Percentiles rank a stretch among this genome's conserved stretches.
Conservation (phyloP, 1,140 invertebrate species). For the Drosophila saltans region DNA sequence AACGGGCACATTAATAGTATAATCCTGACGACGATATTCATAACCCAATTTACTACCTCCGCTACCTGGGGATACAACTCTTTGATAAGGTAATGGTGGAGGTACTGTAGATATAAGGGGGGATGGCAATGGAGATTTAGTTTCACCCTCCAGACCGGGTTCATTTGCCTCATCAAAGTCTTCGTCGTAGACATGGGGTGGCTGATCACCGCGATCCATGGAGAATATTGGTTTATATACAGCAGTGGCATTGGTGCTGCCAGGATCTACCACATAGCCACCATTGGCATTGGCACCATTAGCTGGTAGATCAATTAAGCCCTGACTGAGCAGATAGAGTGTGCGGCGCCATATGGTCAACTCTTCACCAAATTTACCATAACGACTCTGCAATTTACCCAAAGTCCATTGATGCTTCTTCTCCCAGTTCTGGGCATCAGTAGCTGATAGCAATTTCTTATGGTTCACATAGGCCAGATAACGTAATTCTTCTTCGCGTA, state of each 20-base stretch:
- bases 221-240: conserved; percentile 59
- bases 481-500: conserved; percentile 71
- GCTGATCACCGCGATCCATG: conserved; percentile 79
- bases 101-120: conserved; percentile 39
- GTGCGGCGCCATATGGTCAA: conserved; percentile 67
- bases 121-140: conserved; percentile 25
- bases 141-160: conserved; percentile 69
- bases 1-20: conserved; percentile 61
- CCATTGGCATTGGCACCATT: conserved; percentile 31
- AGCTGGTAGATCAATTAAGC: conserved; percentile 57
- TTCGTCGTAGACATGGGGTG: conserved; percentile 72
- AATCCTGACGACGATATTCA: conserved; percentile 69
- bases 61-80: neutral
- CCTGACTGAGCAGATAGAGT: conserved; percentile 68
- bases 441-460: conserved; percentile 42
- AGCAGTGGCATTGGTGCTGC: conserved; percentile 65
- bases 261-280: conserved; percentile 50
- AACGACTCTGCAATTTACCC: conserved; percentile 46
- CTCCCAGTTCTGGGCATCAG: conserved; percentile 52
- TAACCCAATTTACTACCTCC: conserved; percentile 35
- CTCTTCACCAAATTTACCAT: conserved; percentile 53
- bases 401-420: conserved; percentile 50
- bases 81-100: conserved; percentile 44
- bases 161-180: conserved; percentile 57
- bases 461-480: conserved; percentile 66